Evolutionary conservation across 2,113 vertebrate genomes (phyloP).

Genomic region (Coracopsis vasa): DNA sequence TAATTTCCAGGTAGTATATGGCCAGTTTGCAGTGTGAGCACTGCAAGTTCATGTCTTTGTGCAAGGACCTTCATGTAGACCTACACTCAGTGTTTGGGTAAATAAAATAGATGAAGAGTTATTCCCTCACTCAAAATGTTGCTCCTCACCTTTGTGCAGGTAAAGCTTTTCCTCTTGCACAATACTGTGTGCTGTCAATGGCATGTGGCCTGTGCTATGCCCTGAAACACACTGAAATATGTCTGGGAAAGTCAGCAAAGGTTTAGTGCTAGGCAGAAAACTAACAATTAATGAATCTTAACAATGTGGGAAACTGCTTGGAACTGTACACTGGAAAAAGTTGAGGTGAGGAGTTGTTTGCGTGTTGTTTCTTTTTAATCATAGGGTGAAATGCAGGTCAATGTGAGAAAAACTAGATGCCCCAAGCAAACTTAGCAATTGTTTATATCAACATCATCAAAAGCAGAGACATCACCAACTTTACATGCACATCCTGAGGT

Average conservation of each 20-base stretch:
- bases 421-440: neutral
- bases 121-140: neutral
- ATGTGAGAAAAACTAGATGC: neutral
- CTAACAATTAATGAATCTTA: neutral
- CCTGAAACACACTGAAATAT: neutral
- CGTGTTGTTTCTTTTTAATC: neutral
- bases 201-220: neutral
- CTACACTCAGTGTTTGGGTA: neutral
- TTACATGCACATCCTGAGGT: neutral
- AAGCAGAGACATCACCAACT: neutral
- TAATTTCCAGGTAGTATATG: neutral
- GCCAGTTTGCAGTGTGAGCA: fast-evolving
- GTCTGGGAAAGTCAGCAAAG: neutral
- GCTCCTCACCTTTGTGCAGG: neutral
- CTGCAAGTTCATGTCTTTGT: neutral
- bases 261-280: neutral
- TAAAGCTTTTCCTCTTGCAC: neutral
- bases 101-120: neutral
- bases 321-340: neutral
- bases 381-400: neutral
- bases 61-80: neutral
- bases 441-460: neutral
- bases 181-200: neutral
- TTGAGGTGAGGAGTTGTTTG: neutral
- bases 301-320: neutral